Evolutionary conservation across 2,797 vertebrate species (phyloP).

Genomic region (Microctenopoma steveboyesi): DNA sequence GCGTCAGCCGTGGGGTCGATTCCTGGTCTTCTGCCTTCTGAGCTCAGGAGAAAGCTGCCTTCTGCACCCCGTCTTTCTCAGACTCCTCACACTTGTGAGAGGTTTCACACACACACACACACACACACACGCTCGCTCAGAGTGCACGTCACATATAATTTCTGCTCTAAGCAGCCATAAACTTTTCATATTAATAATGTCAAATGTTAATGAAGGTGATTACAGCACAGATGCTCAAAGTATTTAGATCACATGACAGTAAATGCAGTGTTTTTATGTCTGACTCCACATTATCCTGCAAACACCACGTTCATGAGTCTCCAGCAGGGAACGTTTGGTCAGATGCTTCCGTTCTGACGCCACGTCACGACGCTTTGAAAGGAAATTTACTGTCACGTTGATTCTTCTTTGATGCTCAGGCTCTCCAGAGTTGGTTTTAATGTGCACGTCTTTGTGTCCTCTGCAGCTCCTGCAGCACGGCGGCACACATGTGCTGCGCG

Average conservation of each 20-base stretch:
- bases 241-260: constrained; percentile 17
- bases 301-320: constrained; percentile 5
- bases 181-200: constrained; percentile 42
- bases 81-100: constrained; percentile 89
- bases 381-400: background rate
- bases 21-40: constrained; percentile 87
- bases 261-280: constrained; percentile 1
- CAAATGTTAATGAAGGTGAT: constrained; percentile 35
- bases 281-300: background rate
- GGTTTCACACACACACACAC: constrained; percentile 22
- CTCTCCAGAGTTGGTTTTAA: background rate
- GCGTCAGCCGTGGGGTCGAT: constrained; percentile 91
- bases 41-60: constrained; percentile 80
- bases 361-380: background rate
- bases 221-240: constrained; percentile 15
- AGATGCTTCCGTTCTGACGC: no score
- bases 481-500: constrained; percentile 60
- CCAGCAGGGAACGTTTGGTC: background rate
- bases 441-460: constrained; percentile 11
- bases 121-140: constrained; percentile 28
- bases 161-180: constrained; percentile 23
- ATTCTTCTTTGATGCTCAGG: background rate
- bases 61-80: constrained; percentile 88
- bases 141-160: constrained; percentile 12
- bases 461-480: constrained; percentile 77